Evolutionary conservation across 2,888 invertebrate species (phyloP), one percentile per base, ranked within the genome.

Genomic region (Macroteleia sp.): DNA sequence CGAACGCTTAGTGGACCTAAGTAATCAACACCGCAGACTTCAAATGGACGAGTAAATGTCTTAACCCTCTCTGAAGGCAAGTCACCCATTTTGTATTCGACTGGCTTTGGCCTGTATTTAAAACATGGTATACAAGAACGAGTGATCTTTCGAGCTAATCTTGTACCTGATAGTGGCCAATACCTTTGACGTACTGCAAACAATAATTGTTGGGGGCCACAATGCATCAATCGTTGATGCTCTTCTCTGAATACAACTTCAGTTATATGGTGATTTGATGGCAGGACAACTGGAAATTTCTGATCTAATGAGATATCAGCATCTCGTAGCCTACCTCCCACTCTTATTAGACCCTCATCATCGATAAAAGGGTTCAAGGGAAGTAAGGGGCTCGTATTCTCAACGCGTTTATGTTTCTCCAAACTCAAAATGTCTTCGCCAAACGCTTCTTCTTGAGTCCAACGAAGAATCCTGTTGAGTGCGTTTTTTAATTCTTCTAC

Each of bases 1-100:
- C 71, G 32, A 6, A 83, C 32, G 12, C 48, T 19, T 25, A 82
- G 54, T 1, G 83, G 83, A 2, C 82, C 85, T 2, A 77, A 78
- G 34, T 57, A 59, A 10, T 69, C 50, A 1, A 57, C 16, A n/a
- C 57, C 50, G 0, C 50, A 48, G n/a, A 9, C 28, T 12, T 48
- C 30, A 16, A 80, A 79, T 8, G 70, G 66, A 34, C 62, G 19
- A 22, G n/a, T 19, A 0, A 19, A 39, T 8, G n/a, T 20, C 0
- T 17, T 67, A 4, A 66, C 62, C 22, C 48, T 17, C 67, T 66
- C 8, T 46, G 8, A 25, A 0, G 69, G 71, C 3, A 76, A 28
- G 19, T 66, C 59, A 1, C 57, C 70, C 74, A 77, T 78, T 16
- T 50, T 42, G 8, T 39, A 42, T 28, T 77, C 56, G 4, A 50